Conservation (phyloP, 2,797 vertebrate genomes). For the Forpus xanthops region DNA sequence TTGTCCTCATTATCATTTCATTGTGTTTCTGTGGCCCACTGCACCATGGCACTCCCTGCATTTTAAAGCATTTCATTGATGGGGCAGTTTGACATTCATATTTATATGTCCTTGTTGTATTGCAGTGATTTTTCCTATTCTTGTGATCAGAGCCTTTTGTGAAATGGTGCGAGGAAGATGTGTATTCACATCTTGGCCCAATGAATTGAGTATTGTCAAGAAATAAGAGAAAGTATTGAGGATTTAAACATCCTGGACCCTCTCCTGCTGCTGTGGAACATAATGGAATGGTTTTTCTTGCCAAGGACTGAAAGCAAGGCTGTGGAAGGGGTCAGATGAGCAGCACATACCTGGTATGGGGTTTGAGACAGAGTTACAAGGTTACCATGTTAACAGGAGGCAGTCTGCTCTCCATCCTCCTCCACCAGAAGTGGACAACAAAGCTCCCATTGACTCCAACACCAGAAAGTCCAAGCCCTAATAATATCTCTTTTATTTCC, state of each 20-base stretch:
- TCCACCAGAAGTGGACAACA: neutral
- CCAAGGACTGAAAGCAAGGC: neutral
- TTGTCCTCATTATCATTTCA: constrained; percentile 77
- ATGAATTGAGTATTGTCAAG: constrained; percentile 58
- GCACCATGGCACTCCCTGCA: constrained; percentile 70
- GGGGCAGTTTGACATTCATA: constrained; percentile 77
- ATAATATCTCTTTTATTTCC: neutral
- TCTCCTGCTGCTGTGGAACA: constrained; percentile 11
- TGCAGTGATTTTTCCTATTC: constrained; percentile 66
- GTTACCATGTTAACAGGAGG: neutral
- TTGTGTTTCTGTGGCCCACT: constrained; percentile 71
- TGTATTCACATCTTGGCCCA: constrained; percentile 64
- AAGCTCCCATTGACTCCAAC: neutral
- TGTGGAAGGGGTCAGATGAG: constrained; percentile 49
- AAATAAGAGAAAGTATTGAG: constrained; percentile 56
- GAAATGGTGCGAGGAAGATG: constrained; percentile 62
- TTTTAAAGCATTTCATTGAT: constrained; percentile 72
- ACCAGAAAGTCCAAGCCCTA: neutral
- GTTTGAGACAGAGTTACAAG: neutral
- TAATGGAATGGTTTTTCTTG: constrained; percentile 4
- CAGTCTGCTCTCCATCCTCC: neutral
- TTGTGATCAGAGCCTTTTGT: constrained; percentile 64
- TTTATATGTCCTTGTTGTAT: constrained; percentile 73
- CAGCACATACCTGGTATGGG: neutral
- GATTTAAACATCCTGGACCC: constrained; percentile 36